Evolutionary conservation across 2,113 vertebrate genomes (phyloP).

Genomic region (Phaethornis superciliosus): DNA sequence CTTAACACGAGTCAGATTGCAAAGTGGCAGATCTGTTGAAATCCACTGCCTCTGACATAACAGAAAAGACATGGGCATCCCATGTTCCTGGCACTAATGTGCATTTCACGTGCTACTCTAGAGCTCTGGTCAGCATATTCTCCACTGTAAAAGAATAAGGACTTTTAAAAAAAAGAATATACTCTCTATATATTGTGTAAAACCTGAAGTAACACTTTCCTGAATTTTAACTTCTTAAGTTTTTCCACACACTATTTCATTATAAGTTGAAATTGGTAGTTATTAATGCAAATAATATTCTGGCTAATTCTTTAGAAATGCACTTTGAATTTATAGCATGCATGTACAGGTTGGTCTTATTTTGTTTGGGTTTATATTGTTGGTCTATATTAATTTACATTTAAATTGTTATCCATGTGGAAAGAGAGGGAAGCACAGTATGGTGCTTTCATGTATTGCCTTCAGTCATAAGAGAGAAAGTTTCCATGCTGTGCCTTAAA

Average conservation of each 20-base stretch:
- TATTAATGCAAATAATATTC: constrained; percentile 45
- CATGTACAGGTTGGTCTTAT: not conserved
- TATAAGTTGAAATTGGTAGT: not conserved
- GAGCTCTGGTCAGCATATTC: not conserved
- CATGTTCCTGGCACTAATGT: not conserved
- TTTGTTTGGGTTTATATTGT: constrained; percentile 16
- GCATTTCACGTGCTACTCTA: not conserved
- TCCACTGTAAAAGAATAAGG: not conserved
- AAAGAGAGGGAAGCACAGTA: not conserved
- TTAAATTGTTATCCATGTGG: constrained; percentile 67
- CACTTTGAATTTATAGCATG: not conserved
- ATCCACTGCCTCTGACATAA: not conserved
- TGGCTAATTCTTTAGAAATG: constrained; percentile 21
- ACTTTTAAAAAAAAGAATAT: no score
- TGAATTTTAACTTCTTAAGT: not conserved
- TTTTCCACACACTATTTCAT: constrained; percentile 2
- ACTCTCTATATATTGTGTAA: no score
- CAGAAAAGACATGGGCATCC: not conserved
- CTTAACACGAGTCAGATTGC: not conserved
- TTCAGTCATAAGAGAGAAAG: not conserved
- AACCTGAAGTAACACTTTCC: not conserved
- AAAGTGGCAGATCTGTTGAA: not conserved
- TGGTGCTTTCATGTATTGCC: not conserved
- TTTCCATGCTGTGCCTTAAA: constrained; percentile 22
- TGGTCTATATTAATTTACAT: constrained; percentile 67